Conservation (phyloP, 2,797 vertebrate genomes). For the Aphelocoma californica region DNA sequence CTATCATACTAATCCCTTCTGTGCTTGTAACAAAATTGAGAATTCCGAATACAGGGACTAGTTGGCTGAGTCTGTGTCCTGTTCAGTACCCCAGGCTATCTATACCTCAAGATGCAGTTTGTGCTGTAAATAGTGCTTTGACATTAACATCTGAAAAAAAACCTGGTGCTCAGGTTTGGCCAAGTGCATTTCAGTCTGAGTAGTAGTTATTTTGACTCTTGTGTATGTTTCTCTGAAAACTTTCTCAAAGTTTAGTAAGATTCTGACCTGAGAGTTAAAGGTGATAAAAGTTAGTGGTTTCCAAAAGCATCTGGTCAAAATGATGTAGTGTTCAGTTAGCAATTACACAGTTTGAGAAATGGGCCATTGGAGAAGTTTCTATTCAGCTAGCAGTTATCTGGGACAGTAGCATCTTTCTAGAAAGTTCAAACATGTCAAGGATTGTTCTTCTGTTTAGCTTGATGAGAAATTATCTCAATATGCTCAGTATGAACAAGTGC, state of each 20-base stretch:
- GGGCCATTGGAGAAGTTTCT: not conserved
- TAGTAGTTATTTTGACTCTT: not conserved
- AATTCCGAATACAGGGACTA: not conserved
- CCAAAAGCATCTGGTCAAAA: not conserved
- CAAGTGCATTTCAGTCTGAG: not conserved
- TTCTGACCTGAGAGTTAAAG: not conserved
- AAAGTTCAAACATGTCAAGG: not conserved
- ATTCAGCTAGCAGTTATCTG: not conserved
- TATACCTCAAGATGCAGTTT: not conserved
- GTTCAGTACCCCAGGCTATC: not conserved
- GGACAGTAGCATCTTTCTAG: not conserved
- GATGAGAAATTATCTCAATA: not conserved
- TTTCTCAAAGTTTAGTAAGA: not conserved
- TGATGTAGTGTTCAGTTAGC: not conserved
- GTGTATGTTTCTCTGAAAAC: not conserved
- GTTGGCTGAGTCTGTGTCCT: not conserved
- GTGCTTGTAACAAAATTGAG: not conserved
- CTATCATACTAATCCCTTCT: not conserved
- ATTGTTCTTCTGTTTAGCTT: not conserved
- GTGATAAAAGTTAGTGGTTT: not conserved
- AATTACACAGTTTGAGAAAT: not conserved
- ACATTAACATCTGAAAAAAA: not conserved
- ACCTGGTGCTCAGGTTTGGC: not conserved
- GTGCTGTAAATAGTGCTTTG: not conserved
- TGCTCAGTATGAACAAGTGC: not conserved